Conservation (phyloP, 2,888 invertebrate genomes). For the Elmis aenea region DNA sequence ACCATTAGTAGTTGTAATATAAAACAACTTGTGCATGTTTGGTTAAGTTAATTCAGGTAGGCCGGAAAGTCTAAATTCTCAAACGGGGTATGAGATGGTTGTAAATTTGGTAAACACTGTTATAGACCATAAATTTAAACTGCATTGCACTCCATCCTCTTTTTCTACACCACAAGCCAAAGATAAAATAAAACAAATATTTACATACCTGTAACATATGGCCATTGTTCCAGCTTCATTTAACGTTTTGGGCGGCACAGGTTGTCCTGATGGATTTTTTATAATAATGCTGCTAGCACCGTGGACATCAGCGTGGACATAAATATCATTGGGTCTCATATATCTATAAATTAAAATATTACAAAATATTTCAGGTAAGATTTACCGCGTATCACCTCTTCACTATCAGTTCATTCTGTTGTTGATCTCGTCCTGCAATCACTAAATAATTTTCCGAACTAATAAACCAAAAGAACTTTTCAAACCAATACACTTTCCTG, state of each 20-base stretch:
- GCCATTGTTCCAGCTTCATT: constrained; percentile 97
- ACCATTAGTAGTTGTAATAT: constrained; percentile 4
- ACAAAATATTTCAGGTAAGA: too few relatives aligned
- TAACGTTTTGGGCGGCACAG: constrained; percentile 90
- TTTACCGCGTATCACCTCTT: too few relatives aligned
- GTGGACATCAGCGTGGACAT: constrained; percentile 94
- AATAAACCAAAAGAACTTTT: constrained; percentile 99
- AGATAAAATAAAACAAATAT: too few relatives aligned
- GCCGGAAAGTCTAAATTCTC: constrained; percentile 4
- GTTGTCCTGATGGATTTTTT: constrained; percentile 70
- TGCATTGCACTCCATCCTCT: too few relatives aligned
- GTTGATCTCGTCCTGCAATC: constrained; percentile 93
- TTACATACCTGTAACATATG: constrained; percentile 78
- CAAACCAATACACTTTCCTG: constrained; percentile 96
- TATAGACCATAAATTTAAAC: too few relatives aligned
- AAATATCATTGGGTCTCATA: constrained; percentile 78
- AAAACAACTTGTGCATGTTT: not conserved
- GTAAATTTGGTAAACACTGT: too few relatives aligned
- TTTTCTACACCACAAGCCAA: too few relatives aligned
- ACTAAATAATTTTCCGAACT: constrained; percentile 92
- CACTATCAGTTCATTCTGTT: constrained; percentile 97
- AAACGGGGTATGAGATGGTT: too few relatives aligned
- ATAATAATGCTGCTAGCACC: constrained; percentile 90
- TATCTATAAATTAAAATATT: too few relatives aligned
- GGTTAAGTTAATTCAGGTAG: too few relatives aligned